These are phyloP conservation scores for Phalanger gymnotis DNA, from an alignment of 2,797 vertebrate species.

Conservation along the genomic window DNA sequence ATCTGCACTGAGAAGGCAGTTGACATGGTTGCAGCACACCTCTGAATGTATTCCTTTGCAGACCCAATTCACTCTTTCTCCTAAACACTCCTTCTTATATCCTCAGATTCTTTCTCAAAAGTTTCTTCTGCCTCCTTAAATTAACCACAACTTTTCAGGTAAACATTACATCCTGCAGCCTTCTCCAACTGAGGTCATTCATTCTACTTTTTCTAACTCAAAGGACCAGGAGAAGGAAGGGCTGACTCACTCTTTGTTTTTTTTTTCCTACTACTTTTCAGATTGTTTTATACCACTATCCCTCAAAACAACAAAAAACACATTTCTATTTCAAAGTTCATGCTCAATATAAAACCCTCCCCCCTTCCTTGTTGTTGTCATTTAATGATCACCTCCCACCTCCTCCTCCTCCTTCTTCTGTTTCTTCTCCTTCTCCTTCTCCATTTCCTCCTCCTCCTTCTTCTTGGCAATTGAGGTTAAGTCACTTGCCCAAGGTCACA, in stretches of 20 bases:
- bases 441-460: too few species aligned
- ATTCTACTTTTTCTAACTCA: not conserved
- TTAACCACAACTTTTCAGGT: not conserved
- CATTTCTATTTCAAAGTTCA: not conserved
- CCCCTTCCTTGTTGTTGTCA: not conserved
- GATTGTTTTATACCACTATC: not conserved
- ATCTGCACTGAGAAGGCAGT: not conserved
- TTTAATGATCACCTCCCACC: not conserved
- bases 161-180: not conserved
- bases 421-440: too few species aligned
- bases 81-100: not conserved
- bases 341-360: not conserved
- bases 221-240: not conserved
- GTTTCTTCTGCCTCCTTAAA: not conserved
- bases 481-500: too few species aligned
- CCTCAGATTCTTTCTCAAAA: not conserved
- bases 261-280: not conserved
- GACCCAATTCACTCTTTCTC: not conserved
- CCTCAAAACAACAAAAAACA: not conserved
- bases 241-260: not conserved
- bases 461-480: too few species aligned
- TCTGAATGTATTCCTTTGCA: not conserved
- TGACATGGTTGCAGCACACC: not conserved
- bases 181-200: not conserved
- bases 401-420: too few species aligned